These are phyloP conservation scores for Emydocephalus ijimae DNA, from an alignment of 2,113 vertebrate species.

Conservation along the genomic window DNA sequence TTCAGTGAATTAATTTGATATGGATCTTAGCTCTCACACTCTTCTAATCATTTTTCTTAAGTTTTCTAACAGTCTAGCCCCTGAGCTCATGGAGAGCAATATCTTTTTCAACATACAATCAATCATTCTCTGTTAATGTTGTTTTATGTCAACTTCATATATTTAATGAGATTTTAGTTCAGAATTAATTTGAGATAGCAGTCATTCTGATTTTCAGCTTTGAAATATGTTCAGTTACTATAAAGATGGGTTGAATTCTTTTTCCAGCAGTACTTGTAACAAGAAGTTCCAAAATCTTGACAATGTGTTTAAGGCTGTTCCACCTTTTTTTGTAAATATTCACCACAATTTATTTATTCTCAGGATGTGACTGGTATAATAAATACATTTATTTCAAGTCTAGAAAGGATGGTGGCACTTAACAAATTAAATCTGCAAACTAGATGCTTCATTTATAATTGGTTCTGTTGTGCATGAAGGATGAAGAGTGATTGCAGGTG, in stretches of 20 bases:
- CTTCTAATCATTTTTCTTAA: background rate
- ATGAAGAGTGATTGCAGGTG: slow-evolving; percentile 11
- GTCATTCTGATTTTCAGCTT: background rate
- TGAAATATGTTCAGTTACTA: background rate
- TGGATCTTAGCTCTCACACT: background rate
- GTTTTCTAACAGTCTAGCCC: background rate
- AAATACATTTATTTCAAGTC: background rate
- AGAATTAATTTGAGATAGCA: background rate
- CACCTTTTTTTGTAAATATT: background rate
- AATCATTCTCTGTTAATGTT: background rate
- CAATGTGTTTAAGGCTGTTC: background rate
- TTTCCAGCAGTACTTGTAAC: background rate
- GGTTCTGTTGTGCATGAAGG: slow-evolving; percentile 31
- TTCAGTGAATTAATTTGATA: background rate
- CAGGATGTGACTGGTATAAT: background rate
- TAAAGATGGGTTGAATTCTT: background rate
- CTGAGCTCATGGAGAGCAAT: background rate
- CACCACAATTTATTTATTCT: background rate
- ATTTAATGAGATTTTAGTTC: background rate
- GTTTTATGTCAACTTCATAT: background rate
- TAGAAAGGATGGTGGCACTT: background rate
- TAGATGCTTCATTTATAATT: slow-evolving; percentile 50
- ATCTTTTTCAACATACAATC: background rate
- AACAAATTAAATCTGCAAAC: slow-evolving; percentile 51
- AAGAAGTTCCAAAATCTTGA: background rate